A percentile compares a stretch with the other conserved stretches of the same genome.
Conservation (phyloP, 1,140 invertebrate genomes). For the Ctenoplectra terminalis region DNA sequence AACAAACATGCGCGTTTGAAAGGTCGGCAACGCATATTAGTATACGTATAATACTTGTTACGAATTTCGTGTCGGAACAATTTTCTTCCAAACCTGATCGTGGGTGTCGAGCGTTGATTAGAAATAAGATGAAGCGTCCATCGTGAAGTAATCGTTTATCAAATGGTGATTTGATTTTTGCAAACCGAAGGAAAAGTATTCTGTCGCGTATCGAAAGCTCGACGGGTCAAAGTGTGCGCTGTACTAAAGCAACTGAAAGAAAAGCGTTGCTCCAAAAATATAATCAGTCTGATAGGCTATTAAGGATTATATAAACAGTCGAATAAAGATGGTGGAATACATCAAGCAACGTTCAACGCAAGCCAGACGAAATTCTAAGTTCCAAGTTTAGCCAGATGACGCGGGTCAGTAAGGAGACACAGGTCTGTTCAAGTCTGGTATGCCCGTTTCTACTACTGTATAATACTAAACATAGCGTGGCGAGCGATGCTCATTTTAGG, state of each 20-base stretch:
- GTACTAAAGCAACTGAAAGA: neutral
- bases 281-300: neutral
- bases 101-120: too few relatives aligned
- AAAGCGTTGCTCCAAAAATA: slow-evolving; percentile 32
- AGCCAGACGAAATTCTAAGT: slow-evolving; percentile 40
- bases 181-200: too few relatives aligned
- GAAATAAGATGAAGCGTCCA: too few relatives aligned
- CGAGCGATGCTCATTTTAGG: slow-evolving; percentile 29
- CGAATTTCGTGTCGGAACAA: too few relatives aligned
- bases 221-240: neutral
- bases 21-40: neutral
- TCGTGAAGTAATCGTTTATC: neutral
- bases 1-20: neutral
- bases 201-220: neutral
- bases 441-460: slow-evolving; percentile 25
- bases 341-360: slow-evolving; percentile 14
- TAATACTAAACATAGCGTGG: slow-evolving; percentile 47
- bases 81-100: too few relatives aligned
- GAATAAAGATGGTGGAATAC: slow-evolving; percentile 10
- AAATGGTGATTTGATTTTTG: neutral
- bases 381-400: slow-evolving; percentile 60
- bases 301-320: slow-evolving; percentile 31
- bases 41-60: too few relatives aligned
- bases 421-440: slow-evolving; percentile 18
- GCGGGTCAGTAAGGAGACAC: slow-evolving; percentile 33